Evolutionary conservation across 2,113 vertebrate species (phyloP).

Genomic region (Lamprologus tigripictilis): DNA sequence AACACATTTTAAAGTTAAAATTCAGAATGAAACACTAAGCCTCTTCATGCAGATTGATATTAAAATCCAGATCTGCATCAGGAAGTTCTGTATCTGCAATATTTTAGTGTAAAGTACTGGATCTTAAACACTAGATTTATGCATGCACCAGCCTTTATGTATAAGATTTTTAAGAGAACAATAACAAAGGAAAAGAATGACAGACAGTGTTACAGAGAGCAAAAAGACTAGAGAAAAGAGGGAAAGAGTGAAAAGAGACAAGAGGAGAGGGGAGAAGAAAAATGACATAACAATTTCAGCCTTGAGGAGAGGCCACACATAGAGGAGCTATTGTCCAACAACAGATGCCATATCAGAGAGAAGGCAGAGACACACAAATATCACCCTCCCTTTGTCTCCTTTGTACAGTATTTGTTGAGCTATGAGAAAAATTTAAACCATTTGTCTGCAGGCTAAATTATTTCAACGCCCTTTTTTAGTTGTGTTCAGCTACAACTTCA

Average conservation of each 20-base stretch:
- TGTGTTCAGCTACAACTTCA: background rate
- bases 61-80: background rate
- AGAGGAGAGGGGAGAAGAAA: background rate
- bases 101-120: fast-evolving
- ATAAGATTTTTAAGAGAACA: background rate
- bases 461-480: background rate
- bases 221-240: background rate
- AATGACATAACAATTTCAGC: slow-evolving; percentile 24
- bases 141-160: background rate
- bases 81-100: background rate
- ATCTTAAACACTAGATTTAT: background rate
- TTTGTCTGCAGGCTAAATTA: background rate
- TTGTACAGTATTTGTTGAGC: background rate
- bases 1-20: background rate
- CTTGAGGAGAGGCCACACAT: slow-evolving; percentile 26
- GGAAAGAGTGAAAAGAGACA: background rate
- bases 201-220: background rate
- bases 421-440: slow-evolving; percentile 35
- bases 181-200: background rate
- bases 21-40: background rate
- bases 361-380: background rate
- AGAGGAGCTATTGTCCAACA: slow-evolving; percentile 51
- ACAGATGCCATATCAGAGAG: slow-evolving; percentile 1
- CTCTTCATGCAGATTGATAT: background rate
- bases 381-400: background rate